phyloP scores from a whole-genome alignment of 2,113 vertebrate genomes.

The Drymodes brunneopygia region DNA sequence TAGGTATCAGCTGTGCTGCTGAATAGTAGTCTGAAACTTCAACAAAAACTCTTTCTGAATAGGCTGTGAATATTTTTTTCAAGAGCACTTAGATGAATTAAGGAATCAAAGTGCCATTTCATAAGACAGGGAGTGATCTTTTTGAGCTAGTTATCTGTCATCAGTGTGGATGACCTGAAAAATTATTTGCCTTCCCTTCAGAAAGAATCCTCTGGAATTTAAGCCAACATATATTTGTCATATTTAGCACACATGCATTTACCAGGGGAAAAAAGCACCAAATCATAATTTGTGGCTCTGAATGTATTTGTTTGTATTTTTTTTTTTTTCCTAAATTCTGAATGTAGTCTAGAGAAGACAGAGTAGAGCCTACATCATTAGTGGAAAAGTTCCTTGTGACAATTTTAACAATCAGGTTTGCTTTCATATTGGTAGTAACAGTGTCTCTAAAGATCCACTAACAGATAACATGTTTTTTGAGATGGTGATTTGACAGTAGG shows the following conservation, averaged over 20 bases:
- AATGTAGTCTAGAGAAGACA: not conserved
- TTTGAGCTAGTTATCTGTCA: not conserved
- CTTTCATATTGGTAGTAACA: not conserved
- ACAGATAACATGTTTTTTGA: not conserved
- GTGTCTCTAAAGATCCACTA: not conserved
- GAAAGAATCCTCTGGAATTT: not conserved
- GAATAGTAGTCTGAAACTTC: not conserved
- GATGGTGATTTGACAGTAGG: not conserved
- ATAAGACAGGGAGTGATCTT: not conserved
- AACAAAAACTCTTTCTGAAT: not conserved
- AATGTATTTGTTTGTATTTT: not conserved
- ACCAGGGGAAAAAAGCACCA: rapidly evolving
- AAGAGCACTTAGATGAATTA: not conserved
- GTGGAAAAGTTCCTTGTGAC: not conserved
- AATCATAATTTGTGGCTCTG: not conserved
- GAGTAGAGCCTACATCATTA: not conserved
- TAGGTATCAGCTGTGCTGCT: not conserved
- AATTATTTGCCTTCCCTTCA: not conserved
- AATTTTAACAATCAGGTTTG: not conserved
- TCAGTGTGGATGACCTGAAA: not conserved
- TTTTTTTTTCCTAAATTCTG: not conserved
- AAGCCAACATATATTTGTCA: not conserved
- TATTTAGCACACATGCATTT: not conserved
- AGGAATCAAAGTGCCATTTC: not conserved
- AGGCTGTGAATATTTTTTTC: not conserved